Conservation (phyloP, 2,888 invertebrate genomes). For the Andrena trimmerana region DNA sequence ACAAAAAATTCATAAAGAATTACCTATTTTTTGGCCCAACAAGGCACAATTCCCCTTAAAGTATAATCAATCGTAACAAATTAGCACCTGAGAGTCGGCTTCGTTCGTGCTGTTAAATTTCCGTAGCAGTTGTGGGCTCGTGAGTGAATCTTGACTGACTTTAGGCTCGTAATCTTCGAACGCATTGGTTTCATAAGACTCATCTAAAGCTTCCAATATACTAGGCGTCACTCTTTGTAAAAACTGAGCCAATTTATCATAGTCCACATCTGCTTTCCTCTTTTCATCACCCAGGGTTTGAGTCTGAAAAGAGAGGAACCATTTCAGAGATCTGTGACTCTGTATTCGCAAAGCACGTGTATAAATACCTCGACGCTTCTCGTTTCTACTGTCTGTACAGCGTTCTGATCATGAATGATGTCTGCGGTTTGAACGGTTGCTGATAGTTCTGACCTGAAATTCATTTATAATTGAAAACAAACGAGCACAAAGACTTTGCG, state of each 20-base stretch:
- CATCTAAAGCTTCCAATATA: conserved; percentile 80
- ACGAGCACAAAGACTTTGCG: background rate
- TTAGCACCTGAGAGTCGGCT: conserved; percentile 73
- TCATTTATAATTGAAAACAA: conserved; percentile 10
- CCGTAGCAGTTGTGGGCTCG: conserved; percentile 74
- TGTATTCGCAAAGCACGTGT: background rate
- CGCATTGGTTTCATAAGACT: conserved; percentile 78
- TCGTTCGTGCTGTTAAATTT: conserved; percentile 74
- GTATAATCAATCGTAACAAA: background rate
- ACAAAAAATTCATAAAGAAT: no score
- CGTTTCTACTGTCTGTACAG: conserved; percentile 75
- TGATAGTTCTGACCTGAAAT: conserved; percentile 73
- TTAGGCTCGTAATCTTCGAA: conserved; percentile 80
- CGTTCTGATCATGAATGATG: conserved; percentile 70
- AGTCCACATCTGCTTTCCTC: conserved; percentile 73
- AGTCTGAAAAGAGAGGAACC: conserved; percentile 71
- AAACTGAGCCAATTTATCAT: conserved; percentile 80
- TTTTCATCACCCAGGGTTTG: conserved; percentile 75
- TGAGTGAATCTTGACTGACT: conserved; percentile 65
- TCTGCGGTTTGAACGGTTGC: conserved; percentile 79
- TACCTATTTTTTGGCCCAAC: no score
- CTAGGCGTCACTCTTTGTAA: conserved; percentile 80
- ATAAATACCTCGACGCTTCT: conserved; percentile 74
- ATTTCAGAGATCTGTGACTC: background rate
- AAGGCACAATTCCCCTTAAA: background rate